Evolutionary conservation across 2,113 vertebrate species (phyloP), one percentile per base, ranked within the genome.

Genomic region (Electrona antarctica): DNA sequence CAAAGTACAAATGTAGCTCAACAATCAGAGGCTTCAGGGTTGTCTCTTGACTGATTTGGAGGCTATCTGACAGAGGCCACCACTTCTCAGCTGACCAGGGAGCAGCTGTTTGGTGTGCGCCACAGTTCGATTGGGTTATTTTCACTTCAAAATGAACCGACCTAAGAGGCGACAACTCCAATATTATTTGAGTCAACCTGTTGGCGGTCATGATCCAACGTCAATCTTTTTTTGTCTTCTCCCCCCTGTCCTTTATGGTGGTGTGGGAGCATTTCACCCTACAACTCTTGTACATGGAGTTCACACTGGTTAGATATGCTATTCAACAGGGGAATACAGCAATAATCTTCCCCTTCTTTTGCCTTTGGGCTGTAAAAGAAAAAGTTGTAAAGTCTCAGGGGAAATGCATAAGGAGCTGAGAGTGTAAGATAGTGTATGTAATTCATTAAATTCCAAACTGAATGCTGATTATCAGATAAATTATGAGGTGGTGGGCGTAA

Each of bases 391-490:
- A 51, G 55, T 70, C 48, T 63, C 46, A 54, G 8, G 65, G 48
- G 47, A 48, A 15, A 73, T 54, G 69, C 65, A 73, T 47, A 61
- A 8, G 33, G 78, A 67, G 28, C 66, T 29, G 63, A 60, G 41
- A 76, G 58, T 63, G 58, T 76, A 73, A 28, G 52, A 65, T 52
- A 62, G 67, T 68, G 29, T 68, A 48, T 61, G 51, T 77, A 69
- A 84, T 75, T 83, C 8, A 78, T 59, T 68, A 60, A 80, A 77
- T 72, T 69, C 76, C 74, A 76, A 66, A 70, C 66, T 74, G 83
- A 88, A 79, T 74, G 72, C 56, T 78, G 58, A 84, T 85, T 75
- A 81, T 65, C 66, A 68, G 73, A 82, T 79, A 69, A 78, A 78
- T 76, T 78, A 80, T 82, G 75, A 80, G 83, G 75, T 46, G 61